These are phyloP conservation scores for Homalodisca vitripennis DNA, from an alignment of 1,140 invertebrate genomes.

Conservation along the genomic window DNA sequence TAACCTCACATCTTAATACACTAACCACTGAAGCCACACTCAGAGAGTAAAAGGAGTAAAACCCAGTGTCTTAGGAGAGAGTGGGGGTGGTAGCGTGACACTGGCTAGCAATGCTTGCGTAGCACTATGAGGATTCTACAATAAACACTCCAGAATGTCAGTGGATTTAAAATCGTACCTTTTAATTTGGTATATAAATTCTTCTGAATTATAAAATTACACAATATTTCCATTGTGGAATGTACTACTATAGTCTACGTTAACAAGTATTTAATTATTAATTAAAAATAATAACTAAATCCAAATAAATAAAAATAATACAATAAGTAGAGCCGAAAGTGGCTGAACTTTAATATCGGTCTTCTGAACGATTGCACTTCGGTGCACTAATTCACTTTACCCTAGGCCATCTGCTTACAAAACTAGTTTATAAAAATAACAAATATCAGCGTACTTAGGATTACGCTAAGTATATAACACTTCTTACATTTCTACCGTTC, in stretches of 20 bases:
- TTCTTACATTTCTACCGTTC: neutral
- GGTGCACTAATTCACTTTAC: neutral
- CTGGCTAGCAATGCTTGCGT: too few relatives aligned
- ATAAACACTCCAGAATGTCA: too few relatives aligned
- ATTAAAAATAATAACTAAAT: neutral
- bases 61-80: too few relatives aligned
- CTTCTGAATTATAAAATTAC: slow-evolving; percentile 18
- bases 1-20: too few relatives aligned
- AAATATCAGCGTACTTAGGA: too few relatives aligned
- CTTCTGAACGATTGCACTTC: neutral
- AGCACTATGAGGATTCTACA: too few relatives aligned
- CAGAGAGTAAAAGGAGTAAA: too few relatives aligned
- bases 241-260: slow-evolving; percentile 3
- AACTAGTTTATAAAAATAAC: slow-evolving; percentile 19
- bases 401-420: slow-evolving; percentile 4
- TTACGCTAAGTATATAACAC: slow-evolving; percentile 7
- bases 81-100: too few relatives aligned
- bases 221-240: slow-evolving; percentile 21
- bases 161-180: too few relatives aligned
- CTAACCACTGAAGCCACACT: too few relatives aligned
- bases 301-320: slow-evolving; percentile 18
- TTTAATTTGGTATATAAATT: slow-evolving; percentile 23
- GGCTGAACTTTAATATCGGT: neutral
- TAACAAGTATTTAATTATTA: slow-evolving; percentile 3
- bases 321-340: neutral